Conservation (phyloP, 1,140 invertebrate species). For the Maconellicoccus hirsutus region DNA sequence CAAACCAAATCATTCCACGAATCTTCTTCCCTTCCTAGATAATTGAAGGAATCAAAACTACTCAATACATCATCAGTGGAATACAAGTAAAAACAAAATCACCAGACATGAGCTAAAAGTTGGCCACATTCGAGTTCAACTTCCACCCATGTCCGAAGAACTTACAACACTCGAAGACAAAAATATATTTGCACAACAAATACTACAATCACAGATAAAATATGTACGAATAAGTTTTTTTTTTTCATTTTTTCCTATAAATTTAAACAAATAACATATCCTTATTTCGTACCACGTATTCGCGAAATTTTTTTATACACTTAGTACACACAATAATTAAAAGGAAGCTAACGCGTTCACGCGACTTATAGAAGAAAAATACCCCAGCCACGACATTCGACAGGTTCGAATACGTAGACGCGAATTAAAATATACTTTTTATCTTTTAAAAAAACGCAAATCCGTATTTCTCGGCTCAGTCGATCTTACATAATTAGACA, state of each 20-base stretch:
- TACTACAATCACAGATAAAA: conserved; percentile 22
- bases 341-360: not conserved
- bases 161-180: conserved; percentile 5
- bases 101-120: too few species aligned
- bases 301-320: not conserved
- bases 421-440: not conserved
- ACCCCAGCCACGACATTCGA: too few species aligned
- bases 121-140: too few species aligned
- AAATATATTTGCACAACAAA: conserved; percentile 22
- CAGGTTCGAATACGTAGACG: too few species aligned
- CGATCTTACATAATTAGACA: not conserved
- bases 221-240: conserved; percentile 1
- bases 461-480: not conserved
- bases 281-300: not conserved
- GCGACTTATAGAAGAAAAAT: too few species aligned
- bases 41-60: too few species aligned
- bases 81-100: too few species aligned
- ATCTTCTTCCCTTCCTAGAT: too few species aligned
- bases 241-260: not conserved
- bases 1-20: too few species aligned
- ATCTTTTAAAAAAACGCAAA: not conserved
- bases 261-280: conserved; percentile 3
- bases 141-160: too few species aligned
- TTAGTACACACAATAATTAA: not conserved
- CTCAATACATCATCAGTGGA: too few species aligned